phyloP scores from a whole-genome alignment of 2,888 invertebrate species.

The Shargacucullia verbasci region DNA sequence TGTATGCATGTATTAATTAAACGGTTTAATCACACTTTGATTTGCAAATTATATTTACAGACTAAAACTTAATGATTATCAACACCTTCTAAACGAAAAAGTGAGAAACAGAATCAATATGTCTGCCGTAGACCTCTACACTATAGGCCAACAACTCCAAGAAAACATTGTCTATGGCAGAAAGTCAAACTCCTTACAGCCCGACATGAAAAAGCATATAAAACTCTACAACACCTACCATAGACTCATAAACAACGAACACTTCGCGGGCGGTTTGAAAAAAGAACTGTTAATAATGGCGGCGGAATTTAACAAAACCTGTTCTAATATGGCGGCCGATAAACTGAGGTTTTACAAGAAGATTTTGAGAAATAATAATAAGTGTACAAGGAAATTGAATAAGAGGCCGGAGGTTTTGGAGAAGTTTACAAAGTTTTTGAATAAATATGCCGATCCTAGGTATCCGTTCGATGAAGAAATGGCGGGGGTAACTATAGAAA shows the following conservation, averaged over 20 bases:
- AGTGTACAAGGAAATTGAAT: constrained; percentile 37
- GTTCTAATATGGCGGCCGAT: constrained; percentile 8
- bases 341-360: neutral
- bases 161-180: neutral
- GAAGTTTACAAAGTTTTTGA: constrained; percentile 65
- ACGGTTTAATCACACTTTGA: too few relatives aligned
- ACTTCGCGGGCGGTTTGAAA: constrained; percentile 37
- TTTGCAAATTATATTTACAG: constrained; percentile 45
- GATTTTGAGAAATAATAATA: neutral
- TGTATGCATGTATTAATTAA: too few relatives aligned
- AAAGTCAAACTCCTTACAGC: neutral
- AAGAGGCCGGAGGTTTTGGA: constrained; percentile 56
- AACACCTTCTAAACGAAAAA: constrained; percentile 38
- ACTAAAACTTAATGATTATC: constrained; percentile 61
- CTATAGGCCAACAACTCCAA: constrained; percentile 5
- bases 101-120: constrained; percentile 6
- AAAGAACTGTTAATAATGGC: constrained; percentile 26
- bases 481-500: constrained; percentile 63
- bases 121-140: neutral
- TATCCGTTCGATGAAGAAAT: constrained; percentile 68
- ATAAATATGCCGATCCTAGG: constrained; percentile 55
- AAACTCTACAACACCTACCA: constrained; percentile 42
- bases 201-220: constrained; percentile 4
- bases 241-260: constrained; percentile 43
- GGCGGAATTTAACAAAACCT: constrained; percentile 18